These are phyloP conservation scores for Ranitomeya imitator DNA, from an alignment of 2,113 vertebrate species.

Conservation along the genomic window DNA sequence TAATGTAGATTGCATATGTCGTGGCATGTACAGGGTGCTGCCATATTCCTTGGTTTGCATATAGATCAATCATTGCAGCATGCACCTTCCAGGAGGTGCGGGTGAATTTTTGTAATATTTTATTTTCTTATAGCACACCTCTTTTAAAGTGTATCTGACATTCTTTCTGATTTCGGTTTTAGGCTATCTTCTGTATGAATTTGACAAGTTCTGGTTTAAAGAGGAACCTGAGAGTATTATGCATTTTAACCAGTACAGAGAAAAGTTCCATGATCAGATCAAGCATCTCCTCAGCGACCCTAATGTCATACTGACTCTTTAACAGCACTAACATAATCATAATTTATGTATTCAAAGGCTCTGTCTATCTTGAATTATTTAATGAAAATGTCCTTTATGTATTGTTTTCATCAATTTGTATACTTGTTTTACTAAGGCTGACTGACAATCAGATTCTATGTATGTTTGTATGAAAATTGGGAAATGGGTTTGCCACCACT, in stretches of 20 bases:
- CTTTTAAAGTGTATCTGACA: no score
- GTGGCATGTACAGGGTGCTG: no score
- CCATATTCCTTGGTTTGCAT: no score
- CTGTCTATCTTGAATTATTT: constrained; percentile 64
- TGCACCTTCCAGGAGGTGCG: no score
- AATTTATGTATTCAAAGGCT: constrained; percentile 60
- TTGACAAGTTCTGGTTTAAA: constrained; percentile 96
- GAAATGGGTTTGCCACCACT: neutral
- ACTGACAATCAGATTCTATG: constrained; percentile 78
- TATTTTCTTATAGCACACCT: no score
- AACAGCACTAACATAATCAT: constrained; percentile 57
- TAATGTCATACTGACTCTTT: constrained; percentile 75
- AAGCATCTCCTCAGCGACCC: constrained; percentile 81
- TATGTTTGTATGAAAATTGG: neutral
- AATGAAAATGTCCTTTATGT: constrained; percentile 58
- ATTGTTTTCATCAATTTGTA: constrained; percentile 63
- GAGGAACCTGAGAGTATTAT: constrained; percentile 97
- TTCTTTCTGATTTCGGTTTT: constrained; percentile 52
- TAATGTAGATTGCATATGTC: no score
- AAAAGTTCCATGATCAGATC: constrained; percentile 90
- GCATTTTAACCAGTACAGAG: constrained; percentile 95
- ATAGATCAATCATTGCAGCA: no score
- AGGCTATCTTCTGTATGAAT: constrained; percentile 96
- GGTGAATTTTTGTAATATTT: no score
- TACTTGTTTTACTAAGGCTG: constrained; percentile 71